phyloP scores from a whole-genome alignment of 2,888 invertebrate species.

The Phanerotoma sp. region DNA sequence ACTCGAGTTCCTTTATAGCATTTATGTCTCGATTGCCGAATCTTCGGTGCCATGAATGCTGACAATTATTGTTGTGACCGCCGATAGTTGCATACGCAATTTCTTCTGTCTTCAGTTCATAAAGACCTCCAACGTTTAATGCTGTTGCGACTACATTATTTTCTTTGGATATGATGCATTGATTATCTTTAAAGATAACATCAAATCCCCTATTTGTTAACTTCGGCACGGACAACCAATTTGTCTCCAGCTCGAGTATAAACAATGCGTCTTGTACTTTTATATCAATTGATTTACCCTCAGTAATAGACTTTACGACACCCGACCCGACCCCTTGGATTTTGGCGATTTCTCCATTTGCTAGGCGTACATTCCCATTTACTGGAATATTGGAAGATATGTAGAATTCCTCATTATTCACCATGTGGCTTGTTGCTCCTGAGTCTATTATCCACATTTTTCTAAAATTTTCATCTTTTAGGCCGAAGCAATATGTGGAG shows the following conservation, averaged over 20 bases:
- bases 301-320: constrained; percentile 22
- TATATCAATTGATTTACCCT: constrained; percentile 11
- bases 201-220: constrained; percentile 23
- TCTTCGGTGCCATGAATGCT: constrained; percentile 35
- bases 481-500: neutral
- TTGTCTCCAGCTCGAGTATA: constrained; percentile 30
- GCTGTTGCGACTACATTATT: neutral
- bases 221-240: constrained; percentile 33
- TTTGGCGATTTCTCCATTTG: constrained; percentile 17
- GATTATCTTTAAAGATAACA: constrained; percentile 25
- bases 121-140: constrained; percentile 6
- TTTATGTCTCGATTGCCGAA: constrained; percentile 32
- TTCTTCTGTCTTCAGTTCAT: constrained; percentile 18
- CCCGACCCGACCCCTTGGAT: constrained; percentile 27
- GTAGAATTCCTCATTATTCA: constrained; percentile 21
- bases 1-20: constrained; percentile 28
- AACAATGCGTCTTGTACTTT: constrained; percentile 31
- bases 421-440: constrained; percentile 34
- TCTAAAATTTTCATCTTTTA: neutral
- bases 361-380: constrained; percentile 15
- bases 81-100: constrained; percentile 16
- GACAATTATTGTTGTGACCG: constrained; percentile 25
- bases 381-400: neutral
- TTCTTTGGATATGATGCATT: constrained; percentile 24
- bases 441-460: constrained; percentile 28